Evolutionary conservation across 2,888 invertebrate genomes (phyloP), one percentile per base, ranked within the genome.

Genomic region (Agrotis exclamationis): DNA sequence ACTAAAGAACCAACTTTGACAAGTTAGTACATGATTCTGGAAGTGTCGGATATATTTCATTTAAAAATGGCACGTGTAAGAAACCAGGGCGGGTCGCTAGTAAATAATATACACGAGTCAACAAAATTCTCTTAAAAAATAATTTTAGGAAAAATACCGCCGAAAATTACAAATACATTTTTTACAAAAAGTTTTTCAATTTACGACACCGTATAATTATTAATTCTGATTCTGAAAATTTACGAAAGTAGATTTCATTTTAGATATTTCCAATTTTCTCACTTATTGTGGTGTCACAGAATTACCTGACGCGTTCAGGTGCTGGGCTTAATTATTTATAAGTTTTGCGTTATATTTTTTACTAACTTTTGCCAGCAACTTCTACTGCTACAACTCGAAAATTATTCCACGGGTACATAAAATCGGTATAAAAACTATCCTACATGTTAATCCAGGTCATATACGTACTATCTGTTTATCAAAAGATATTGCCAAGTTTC

Each of bases 191-290:
- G 20, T 73, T 16, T 50, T 6, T 6, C 9, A 28, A n/a, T 51
- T n/a, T 39, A 18, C 7, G 24, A 47, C 24, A 54, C 47, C 18
- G 20, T 18, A 72, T 39, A 45, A 45, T 47, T 18, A 47, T 24
- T 16, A 44, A 44, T 13, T 24, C 33, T 14, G 22, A n/a, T n/a
- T n/a, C n/a, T n/a, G n/a, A 39, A 73, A 60, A 7, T 45, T 11
- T 20, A n/a, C 20, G 0, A 73, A 33, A 60, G 2, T 16, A 24
- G 14, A 63, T 74, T 71, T 48, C 14, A 74, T 71, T 74, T 74
- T 53, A 39, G 39, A 28, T 74, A 47, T 54, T 74, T 44, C 14
- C 47, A 63, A 63, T 22, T 54, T 3, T 14, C 20, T 18, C 47
- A 63, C 74, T 54, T 54, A 53, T 28, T 75, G n/a, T 75, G 65